phyloP scores from a whole-genome alignment of 2,888 invertebrate species.

The Cynaeus angustus region DNA sequence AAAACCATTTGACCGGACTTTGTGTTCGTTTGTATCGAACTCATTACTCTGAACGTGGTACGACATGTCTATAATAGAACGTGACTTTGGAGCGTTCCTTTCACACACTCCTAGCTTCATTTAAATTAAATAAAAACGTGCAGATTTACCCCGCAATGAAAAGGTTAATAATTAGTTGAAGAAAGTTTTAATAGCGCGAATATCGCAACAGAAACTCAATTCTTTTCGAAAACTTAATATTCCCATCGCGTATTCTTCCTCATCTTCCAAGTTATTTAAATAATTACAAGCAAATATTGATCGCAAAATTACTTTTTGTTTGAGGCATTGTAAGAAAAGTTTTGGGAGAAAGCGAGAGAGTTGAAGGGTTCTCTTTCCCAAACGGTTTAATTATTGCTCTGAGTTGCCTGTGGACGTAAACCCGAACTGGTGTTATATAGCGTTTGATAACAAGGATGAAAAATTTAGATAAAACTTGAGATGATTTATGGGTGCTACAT shows the following conservation, averaged over 20 bases:
- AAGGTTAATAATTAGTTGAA: constrained; percentile 26
- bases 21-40: constrained; percentile 27
- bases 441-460: constrained; percentile 46
- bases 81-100: constrained; percentile 7
- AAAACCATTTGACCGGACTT: constrained; percentile 20
- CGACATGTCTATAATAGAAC: constrained; percentile 29
- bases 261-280: constrained; percentile 37
- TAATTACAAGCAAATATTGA: constrained; percentile 38
- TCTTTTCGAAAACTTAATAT: constrained; percentile 33
- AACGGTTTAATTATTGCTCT: constrained; percentile 34
- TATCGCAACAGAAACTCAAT: constrained; percentile 32
- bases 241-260: constrained; percentile 17
- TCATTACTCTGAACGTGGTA: constrained; percentile 17
- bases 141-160: no score
- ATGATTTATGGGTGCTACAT: constrained; percentile 49
- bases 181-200: constrained; percentile 36
- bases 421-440: constrained; percentile 17
- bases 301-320: constrained; percentile 29
- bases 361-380: constrained; percentile 6
- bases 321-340: constrained; percentile 15
- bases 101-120: constrained; percentile 21
- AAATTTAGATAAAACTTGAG: constrained; percentile 50
- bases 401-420: constrained; percentile 13
- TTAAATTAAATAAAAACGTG: constrained; percentile 29
- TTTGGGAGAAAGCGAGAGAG: constrained; percentile 2